These are phyloP conservation scores for Genyomyrus donnyi DNA, from an alignment of 2,113 vertebrate genomes.

Conservation along the genomic window DNA sequence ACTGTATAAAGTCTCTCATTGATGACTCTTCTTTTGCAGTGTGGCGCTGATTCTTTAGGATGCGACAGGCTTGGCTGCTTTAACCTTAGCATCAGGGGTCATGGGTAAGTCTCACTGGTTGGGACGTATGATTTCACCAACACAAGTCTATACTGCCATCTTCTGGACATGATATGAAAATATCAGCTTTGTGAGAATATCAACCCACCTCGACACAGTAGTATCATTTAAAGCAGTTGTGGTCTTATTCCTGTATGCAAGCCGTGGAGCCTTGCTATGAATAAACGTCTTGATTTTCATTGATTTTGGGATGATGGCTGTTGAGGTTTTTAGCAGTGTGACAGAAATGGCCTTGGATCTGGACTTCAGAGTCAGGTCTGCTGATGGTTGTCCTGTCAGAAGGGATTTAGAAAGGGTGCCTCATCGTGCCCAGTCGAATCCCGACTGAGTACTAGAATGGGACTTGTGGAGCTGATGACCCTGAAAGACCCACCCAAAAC, in stretches of 20 bases:
- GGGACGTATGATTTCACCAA: background rate
- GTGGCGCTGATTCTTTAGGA: slow-evolving; percentile 92
- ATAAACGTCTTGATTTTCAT: background rate
- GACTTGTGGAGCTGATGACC: background rate
- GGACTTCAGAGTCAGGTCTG: background rate
- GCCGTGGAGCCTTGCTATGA: background rate
- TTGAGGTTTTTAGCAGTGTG: background rate
- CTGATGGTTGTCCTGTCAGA: background rate
- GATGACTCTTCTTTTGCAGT: slow-evolving; percentile 54
- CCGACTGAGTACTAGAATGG: background rate
- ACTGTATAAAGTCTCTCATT: background rate
- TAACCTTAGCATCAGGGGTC: slow-evolving; percentile 96
- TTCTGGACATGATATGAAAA: slow-evolving; percentile 1
- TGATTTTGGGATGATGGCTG: background rate
- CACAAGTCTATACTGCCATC: slow-evolving; percentile 4
- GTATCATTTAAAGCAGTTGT: background rate
- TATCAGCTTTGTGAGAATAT: background rate
- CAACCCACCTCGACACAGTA: background rate
- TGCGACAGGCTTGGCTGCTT: slow-evolving; percentile 95
- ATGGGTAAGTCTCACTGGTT: slow-evolving; percentile 69
- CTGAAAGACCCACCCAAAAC: background rate
- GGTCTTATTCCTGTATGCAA: background rate
- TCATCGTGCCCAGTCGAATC: background rate
- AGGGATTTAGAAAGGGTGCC: background rate
- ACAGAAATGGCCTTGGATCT: background rate